A percentile compares a stretch with the other conserved stretches of the same genome.
Conservation (phyloP, 2,888 invertebrate genomes). For the Cephalotes varians region DNA sequence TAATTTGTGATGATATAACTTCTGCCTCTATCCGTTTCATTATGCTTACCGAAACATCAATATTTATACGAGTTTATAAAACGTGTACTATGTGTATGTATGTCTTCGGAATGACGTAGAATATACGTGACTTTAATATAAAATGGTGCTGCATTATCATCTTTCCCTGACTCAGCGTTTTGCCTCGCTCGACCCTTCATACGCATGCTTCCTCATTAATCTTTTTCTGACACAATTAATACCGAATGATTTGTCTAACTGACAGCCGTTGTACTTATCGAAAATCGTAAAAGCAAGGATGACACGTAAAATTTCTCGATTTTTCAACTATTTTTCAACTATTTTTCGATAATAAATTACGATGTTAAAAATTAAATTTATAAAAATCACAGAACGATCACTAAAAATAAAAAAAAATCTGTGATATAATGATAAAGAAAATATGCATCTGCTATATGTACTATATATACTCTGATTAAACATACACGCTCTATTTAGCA, state of each 20-base stretch:
- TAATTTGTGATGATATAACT: background rate
- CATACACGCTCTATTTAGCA: background rate
- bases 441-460: background rate
- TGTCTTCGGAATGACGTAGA: slow-evolving; percentile 1
- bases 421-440: background rate
- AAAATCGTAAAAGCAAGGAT: slow-evolving; percentile 9
- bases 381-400: background rate
- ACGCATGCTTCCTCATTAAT: slow-evolving; percentile 78
- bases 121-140: slow-evolving; percentile 71
- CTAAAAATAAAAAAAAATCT: background rate
- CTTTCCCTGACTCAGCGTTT: slow-evolving; percentile 75
- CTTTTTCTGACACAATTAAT: slow-evolving; percentile 80
- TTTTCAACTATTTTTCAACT: background rate
- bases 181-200: slow-evolving; percentile 74
- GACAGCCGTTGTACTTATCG: slow-evolving; percentile 60
- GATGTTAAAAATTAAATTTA: background rate
- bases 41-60: background rate
- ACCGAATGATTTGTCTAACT: slow-evolving; percentile 75
- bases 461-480: background rate
- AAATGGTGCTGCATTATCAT: slow-evolving; percentile 53
- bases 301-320: background rate
- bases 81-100: background rate
- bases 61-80: background rate
- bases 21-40: background rate
- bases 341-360: background rate